Evolutionary conservation across 2,797 vertebrate species (phyloP), one percentile per base, ranked within the genome.

Genomic region (Sciurus carolinensis): DNA sequence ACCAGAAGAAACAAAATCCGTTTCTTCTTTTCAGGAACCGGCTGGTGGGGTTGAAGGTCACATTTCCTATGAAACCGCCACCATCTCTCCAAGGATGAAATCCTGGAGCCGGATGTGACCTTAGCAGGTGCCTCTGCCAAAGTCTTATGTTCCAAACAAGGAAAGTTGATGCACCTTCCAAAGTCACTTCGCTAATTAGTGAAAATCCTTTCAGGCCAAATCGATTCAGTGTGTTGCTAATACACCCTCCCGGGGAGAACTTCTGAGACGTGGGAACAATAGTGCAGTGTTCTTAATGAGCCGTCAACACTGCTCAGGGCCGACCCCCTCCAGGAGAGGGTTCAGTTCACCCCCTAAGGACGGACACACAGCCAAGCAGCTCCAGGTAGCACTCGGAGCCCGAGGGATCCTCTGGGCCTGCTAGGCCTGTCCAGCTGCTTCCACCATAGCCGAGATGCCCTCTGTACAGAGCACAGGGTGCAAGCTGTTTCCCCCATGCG

Each of bases 161-260:
- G 84, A 84, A 39, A 84, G 9, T 24, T 62, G 95, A 83, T 64
- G 36, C 26, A 15, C 83, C 71, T 84, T 84, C 77, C 52, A 91
- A 64, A 76, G 69, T 81, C 87, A 81, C 87, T 91, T 62, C 80
- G 83, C 90, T 95, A 75, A 96, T 76, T 76, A 80, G 77, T 22
- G 10, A 88, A 83, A 36, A 75, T 47, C 15, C 66, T 95, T 54
- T 84, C 33, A 22, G 71, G 90, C 82, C 8, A 42, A 71, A 75
- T 80, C 64, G 75, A 83, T 59, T 57, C 59, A n/a, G 5, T 18
- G n/a, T 64, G 22, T 26, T 80, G 44, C 47, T 87, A 80, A 80
- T 7, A n/a, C 66, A 30, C 33, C 86, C 87, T 47, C 82, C 81
- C 66, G 28, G 2, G 3, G 13, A 77, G 52, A 44, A 28, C 66